Percentiles rank a stretch among this genome's conserved stretches.
Evolutionary conservation across 92 coral and sea anemone genomes (phyloP).

Genomic region (Bergia puertoricense): DNA sequence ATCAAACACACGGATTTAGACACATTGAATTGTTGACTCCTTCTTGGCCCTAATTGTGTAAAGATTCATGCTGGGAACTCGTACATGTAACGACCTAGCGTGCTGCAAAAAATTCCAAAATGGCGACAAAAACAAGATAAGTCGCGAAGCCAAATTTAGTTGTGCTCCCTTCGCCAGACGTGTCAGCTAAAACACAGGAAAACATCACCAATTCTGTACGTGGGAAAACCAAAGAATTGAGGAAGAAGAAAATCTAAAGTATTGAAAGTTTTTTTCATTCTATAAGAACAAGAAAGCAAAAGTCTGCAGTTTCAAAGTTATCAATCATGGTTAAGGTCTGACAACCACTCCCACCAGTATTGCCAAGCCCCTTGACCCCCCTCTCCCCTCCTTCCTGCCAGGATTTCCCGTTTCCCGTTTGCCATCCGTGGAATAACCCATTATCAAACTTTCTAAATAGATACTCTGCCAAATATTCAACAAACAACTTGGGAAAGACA

Average conservation of each 20-base stretch:
- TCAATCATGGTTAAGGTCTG: slow-evolving; percentile 6
- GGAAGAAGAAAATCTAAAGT: slow-evolving; percentile 5
- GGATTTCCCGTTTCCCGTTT: slow-evolving; percentile 9
- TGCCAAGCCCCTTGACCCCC: background rate
- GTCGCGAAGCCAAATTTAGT: background rate
- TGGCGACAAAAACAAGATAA: background rate
- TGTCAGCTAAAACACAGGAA: background rate
- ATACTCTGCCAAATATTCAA: slow-evolving; percentile 11
- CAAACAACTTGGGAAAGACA: slow-evolving; percentile 3
- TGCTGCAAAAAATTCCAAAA: background rate
- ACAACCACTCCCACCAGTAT: background rate
- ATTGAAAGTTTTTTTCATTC: background rate
- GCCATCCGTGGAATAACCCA: background rate
- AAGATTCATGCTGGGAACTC: background rate
- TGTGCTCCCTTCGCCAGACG: background rate
- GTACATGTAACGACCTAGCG: background rate
- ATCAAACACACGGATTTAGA: background rate
- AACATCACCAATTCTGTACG: slow-evolving; percentile 1
- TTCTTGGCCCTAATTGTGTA: background rate
- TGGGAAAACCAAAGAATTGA: background rate
- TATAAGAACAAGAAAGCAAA: background rate
- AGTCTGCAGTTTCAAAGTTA: background rate
- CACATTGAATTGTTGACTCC: background rate
- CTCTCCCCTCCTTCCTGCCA: background rate
- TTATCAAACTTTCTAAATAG: slow-evolving; percentile 8